Evolutionary conservation across 2,113 vertebrate genomes (phyloP), one percentile per base, ranked within the genome.

Genomic region (Lepus europaeus): DNA sequence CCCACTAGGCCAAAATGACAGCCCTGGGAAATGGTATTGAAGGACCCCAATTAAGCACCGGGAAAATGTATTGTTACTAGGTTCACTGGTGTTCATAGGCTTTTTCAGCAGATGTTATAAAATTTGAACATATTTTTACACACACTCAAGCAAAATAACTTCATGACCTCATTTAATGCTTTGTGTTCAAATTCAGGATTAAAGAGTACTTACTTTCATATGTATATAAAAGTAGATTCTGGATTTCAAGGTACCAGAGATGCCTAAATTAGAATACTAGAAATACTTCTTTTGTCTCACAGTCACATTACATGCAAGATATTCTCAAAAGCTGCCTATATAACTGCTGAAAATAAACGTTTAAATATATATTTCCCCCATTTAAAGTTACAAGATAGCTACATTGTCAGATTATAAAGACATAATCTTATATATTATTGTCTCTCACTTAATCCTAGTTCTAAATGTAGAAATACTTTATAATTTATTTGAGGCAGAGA

Each of bases 21-120:
- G 45, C 45, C 45, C 45, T 45, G 45, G 9, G 8, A 92, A 80
- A 80, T 68, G 29, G 27, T 78, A 78, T 82, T 94, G 90, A 14
- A 78, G 87, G 64, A 83, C 45, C 45, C 83, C 11, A 73, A 56
- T 68, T 77, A 87, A 20, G 87, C 25, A 87, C 25, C 36, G 61
- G 53, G 79, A 90, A 90, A 82, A 17, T 13, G 80, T 86, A 74
- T 4, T 90, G 9, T 5, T 70, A 70, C 27, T 56, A 29, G 13
- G 56, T 2, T 74, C 51, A 91, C 53, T 2, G 33, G 14, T 73
- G 9, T 88, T 74, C 64, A 31, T 66, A 92, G 59, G 27, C 27
- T 80, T 90, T 77, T 94, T 27, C 49, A 91, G 64, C 14, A 84
- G 10, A 76, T 31, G 16, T 49, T 70, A 51, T 14, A 95, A 73